These are phyloP conservation scores for Rissa tridactyla DNA, from an alignment of 2,113 vertebrate species.

Conservation along the genomic window DNA sequence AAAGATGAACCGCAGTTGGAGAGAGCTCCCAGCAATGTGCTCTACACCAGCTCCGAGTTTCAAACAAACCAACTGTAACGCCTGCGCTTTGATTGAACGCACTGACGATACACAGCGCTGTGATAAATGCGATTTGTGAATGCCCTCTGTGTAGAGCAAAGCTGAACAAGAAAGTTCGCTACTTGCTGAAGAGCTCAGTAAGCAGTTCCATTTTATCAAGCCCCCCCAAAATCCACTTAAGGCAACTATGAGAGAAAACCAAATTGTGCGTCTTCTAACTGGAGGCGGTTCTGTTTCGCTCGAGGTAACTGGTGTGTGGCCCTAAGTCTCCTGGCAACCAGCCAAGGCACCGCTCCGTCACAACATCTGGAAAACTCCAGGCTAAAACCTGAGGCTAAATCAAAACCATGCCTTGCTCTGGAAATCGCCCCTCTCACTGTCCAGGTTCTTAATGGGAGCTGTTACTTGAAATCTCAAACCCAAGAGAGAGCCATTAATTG, in stretches of 20 bases:
- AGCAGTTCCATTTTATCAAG: background rate
- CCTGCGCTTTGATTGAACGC: background rate
- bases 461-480: background rate
- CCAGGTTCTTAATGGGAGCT: background rate
- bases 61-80: background rate
- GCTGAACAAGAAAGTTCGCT: background rate
- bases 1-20: constrained; percentile 59
- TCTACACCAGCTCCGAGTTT: background rate
- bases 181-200: background rate
- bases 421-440: background rate
- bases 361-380: background rate
- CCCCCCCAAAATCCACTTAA: background rate
- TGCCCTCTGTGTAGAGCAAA: background rate
- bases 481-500: background rate
- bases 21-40: background rate
- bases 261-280: background rate
- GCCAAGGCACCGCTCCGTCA: background rate
- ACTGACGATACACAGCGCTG: background rate
- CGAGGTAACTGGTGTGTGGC: background rate
- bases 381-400: background rate
- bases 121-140: background rate
- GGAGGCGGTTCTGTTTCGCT: background rate
- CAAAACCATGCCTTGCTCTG: background rate
- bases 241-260: background rate
- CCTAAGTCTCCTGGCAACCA: background rate